phyloP scores from a whole-genome alignment of 2,113 vertebrate genomes.

The Hyperoodon ampullatus region DNA sequence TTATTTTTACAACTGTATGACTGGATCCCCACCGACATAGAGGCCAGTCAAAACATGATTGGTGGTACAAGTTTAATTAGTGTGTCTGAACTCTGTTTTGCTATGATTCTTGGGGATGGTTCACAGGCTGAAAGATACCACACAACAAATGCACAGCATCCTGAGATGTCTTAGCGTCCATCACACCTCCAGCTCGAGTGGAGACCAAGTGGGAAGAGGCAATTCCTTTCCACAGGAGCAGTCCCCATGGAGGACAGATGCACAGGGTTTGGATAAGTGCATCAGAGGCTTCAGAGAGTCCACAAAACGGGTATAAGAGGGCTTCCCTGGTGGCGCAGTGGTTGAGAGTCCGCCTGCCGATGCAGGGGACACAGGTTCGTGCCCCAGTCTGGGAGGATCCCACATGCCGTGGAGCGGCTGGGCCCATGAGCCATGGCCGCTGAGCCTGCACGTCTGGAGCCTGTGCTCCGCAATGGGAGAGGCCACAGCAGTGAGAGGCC shows the following conservation, averaged over 20 bases:
- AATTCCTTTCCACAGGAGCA: neutral
- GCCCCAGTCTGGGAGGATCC: too few relatives aligned
- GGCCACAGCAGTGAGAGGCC: too few relatives aligned
- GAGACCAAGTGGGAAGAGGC: neutral
- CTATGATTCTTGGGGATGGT: neutral
- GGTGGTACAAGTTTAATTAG: conserved; percentile 44
- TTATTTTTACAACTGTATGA: conserved; percentile 66
- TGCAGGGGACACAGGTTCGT: too few relatives aligned
- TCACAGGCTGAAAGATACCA: conserved; percentile 44
- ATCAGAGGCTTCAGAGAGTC: neutral
- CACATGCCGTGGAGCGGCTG: too few relatives aligned
- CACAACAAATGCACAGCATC: neutral
- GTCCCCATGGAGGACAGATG: neutral
- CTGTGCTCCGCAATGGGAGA: too few relatives aligned
- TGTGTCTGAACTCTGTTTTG: conserved; percentile 26
- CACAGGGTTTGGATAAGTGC: neutral
- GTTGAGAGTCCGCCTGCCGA: too few relatives aligned
- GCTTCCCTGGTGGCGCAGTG: too few relatives aligned
- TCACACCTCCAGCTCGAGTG: neutral
- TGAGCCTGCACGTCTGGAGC: too few relatives aligned
- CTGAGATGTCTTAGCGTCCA: neutral
- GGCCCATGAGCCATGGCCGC: too few relatives aligned
- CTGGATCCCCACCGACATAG: conserved; percentile 38
- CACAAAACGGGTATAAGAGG: neutral
- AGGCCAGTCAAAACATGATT: conserved; percentile 66